Evolutionary conservation across 2,888 invertebrate species (phyloP), one percentile per base, ranked within the genome.

Genomic region (Microplitis deprimator): DNA sequence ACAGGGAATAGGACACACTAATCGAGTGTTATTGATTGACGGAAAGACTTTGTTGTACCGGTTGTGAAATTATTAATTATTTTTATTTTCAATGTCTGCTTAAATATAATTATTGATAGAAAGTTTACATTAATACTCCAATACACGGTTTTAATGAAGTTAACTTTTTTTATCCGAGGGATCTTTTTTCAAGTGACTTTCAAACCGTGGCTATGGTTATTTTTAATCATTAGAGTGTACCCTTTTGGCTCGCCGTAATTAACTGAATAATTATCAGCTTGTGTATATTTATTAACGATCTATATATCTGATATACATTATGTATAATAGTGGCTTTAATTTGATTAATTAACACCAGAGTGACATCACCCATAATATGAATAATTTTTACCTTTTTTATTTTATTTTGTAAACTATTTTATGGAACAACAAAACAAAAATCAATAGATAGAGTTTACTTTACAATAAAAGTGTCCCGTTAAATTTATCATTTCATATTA

Each of bases 21-120:
- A 86, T 86, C 85, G 84, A 82, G 83, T 82, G 81, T 81, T 86
- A 87, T 87, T 85, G 87, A 87, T 87, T 86, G 82, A 82, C 82
- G 80, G 83, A 84, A 83, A 81, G 81, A 81, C 81, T 81, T 80
- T 80, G 81, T 82, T 79, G 79, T 81, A 72, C 67, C 60, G 77
- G 62, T 62, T 74, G 69, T 67, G 16, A 68, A 50, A 29, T 29
- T 29, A 29, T 59, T 16, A 40, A 65, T 13, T 59, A 13, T 69
- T 69, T 5, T 41, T 69, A 13, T 17, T 40, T 8, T 20, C 1
- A 20, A 20, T 40, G 38, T 20, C 68, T n/a, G 1, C 16, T 13
- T n/a, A 20, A 68, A 20, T 50, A 69, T 20, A 13, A 41, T 69
- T 59, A 41, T 41, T 29, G 38, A 29, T 39, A 17, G 29, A 5